A percentile compares a stretch with the other conserved stretches of the same genome.
phyloP scores from a whole-genome alignment of 2,113 vertebrate species.

The Hiodon tergisus region DNA sequence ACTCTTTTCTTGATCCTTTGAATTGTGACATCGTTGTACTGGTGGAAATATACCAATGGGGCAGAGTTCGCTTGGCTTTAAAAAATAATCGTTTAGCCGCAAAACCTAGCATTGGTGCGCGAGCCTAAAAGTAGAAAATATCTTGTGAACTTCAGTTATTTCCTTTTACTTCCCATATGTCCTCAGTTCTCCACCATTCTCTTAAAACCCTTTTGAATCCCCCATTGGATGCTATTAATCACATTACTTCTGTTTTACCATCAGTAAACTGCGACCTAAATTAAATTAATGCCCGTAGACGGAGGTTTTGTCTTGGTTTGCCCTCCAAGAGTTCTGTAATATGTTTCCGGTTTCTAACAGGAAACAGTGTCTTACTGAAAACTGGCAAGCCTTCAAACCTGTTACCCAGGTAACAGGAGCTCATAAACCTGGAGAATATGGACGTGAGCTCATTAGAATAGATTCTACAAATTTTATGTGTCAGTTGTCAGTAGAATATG shows the following conservation, averaged over 20 bases:
- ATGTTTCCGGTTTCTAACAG: not conserved
- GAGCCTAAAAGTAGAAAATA: too few relatives aligned
- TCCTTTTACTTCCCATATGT: not conserved
- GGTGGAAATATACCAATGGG: too few relatives aligned
- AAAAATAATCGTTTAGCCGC: too few relatives aligned
- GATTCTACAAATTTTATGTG: not conserved
- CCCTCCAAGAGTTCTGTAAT: not conserved
- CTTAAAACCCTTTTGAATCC: not conserved
- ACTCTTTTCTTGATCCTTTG: too few relatives aligned
- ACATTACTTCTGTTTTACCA: not conserved
- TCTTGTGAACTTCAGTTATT: too few relatives aligned
- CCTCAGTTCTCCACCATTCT: not conserved
- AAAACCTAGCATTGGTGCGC: too few relatives aligned
- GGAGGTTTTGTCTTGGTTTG: not conserved
- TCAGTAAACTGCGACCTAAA: not conserved
- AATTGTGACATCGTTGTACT: too few relatives aligned
- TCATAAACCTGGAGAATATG: not conserved
- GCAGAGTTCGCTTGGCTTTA: too few relatives aligned
- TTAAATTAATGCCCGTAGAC: not conserved
- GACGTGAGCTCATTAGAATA: not conserved
- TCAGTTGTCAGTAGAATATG: not conserved
- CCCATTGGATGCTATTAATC: slow-evolving; percentile 4
- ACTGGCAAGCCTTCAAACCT: not conserved
- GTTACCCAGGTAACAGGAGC: slow-evolving; percentile 6
- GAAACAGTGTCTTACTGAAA: not conserved